These are phyloP conservation scores for Melanotaenia trifasciata DNA, from an alignment of 2,797 vertebrate species.

Conservation along the genomic window DNA sequence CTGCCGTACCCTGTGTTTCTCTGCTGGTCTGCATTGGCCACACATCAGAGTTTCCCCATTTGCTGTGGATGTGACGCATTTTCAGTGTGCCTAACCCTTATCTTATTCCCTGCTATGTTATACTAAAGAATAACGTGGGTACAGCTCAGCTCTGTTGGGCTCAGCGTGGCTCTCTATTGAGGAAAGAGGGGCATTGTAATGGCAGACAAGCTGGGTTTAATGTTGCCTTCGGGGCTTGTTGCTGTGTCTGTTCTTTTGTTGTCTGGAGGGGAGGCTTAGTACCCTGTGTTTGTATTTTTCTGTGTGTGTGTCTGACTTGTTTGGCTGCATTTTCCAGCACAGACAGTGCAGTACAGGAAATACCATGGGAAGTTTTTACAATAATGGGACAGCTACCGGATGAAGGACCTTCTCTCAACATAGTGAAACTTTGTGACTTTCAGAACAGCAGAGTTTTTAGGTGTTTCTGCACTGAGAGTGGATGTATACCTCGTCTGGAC, in stretches of 20 bases:
- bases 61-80: conserved; percentile 43
- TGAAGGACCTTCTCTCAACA: conserved; percentile 16
- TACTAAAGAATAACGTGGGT: conserved; percentile 33
- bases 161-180: conserved; percentile 39
- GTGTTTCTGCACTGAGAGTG: not conserved
- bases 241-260: conserved; percentile 71
- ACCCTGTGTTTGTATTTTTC: conserved; percentile 54
- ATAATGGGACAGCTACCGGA: conserved; percentile 33
- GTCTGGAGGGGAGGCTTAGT: conserved; percentile 69
- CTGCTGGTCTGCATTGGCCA: conserved; percentile 37
- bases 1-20: conserved; percentile 55
- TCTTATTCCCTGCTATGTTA: conserved; percentile 38
- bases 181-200: conserved; percentile 60
- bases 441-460: conserved; percentile 12
- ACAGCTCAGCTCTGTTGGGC: conserved; percentile 37
- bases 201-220: conserved; percentile 62
- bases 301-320: conserved; percentile 53
- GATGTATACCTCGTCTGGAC: conserved; percentile 12
- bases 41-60: conserved; percentile 51
- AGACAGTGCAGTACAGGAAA: conserved; percentile 60
- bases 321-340: conserved; percentile 55
- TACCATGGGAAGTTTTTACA: conserved; percentile 55
- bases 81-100: conserved; percentile 19
- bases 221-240: conserved; percentile 69
- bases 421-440: conserved; percentile 12